Percentiles rank a stretch among this genome's conserved stretches.
Conservation (phyloP, 2,113 vertebrate genomes). For the Tonatia bakeri region DNA sequence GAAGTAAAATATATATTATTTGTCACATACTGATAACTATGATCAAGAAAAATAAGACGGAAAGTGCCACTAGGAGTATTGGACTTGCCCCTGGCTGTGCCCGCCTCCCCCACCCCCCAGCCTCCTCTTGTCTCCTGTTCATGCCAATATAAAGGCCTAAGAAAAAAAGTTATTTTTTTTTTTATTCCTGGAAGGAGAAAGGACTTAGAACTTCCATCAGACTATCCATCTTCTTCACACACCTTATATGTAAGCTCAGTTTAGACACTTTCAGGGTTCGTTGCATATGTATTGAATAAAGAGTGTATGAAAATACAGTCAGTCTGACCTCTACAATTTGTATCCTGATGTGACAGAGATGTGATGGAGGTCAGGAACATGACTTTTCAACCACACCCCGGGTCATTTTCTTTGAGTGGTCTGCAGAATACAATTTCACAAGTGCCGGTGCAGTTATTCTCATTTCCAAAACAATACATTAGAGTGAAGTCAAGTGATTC, state of each 20-base stretch:
- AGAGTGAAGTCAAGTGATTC: neutral
- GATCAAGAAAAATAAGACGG: neutral
- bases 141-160: neutral
- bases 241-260: neutral
- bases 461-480: neutral
- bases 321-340: neutral
- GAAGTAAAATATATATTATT: neutral
- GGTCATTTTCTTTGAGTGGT: neutral
- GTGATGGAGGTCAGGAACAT: neutral
- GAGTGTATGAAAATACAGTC: neutral
- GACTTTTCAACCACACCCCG: neutral
- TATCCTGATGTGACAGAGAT: neutral
- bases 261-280: neutral
- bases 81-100: too few species aligned
- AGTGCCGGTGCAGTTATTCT: neutral
- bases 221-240: neutral
- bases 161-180: neutral
- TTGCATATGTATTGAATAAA: neutral
- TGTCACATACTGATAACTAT: neutral
- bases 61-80: fast-evolving
- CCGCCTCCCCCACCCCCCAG: too few species aligned
- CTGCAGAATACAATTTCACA: neutral
- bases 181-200: neutral
- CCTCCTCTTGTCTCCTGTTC: fast-evolving
- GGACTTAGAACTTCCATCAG: neutral